Base-by-base conservation (phyloP, 2,888 invertebrate species). In the Drosophila putrida region DNA sequence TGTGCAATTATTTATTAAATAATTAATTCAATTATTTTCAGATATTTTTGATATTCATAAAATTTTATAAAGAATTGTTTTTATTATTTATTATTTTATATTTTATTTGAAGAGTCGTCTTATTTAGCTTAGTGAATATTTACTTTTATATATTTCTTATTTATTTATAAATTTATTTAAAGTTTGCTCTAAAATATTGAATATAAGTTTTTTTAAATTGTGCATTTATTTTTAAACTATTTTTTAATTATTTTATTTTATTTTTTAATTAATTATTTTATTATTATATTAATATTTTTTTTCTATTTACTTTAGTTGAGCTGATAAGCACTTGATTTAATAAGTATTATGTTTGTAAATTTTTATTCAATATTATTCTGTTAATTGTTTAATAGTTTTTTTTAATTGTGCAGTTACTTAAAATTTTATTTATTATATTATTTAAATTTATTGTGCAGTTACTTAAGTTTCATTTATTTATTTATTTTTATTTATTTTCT, bases 81-180 rank as follows among this genome's bases (percentile, higher is more conserved):
- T 51, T 44, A 27, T 55, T 25, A 31, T 28, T 36, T 59, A 39
- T 53, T 27, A n/a, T 6, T 44, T 60, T 31, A n/a, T 31, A 38
- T 4, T 43, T 57, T 60, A 43, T 50, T 65, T 77, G 72, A 31
- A 28, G 50, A 25, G 50, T 49, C 20, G 49, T 57, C 41, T 39
- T 5, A 27, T n/a, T 54, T 28, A 63, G 15, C 11, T 10, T 28
- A 5, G 0, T 13, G 13, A 9, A 20, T 11, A 35, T 35, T 10
- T 3, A 0, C 3, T 9, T 10, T 31, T 31, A 3, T 39, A 3
- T 39, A 6, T 43, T 63, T 65, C 70, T 73, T 28, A 28, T 28
- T 28, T 31, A 31, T 75, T 75, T 66, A 62, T 72, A 55, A 28
- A 33, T 36, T 35, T 1, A 13, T 27, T 28, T 25, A 10, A 44